Evolutionary conservation across 2,888 invertebrate genomes (phyloP), one percentile per base, ranked within the genome.

Genomic region (Beris morrisii): DNA sequence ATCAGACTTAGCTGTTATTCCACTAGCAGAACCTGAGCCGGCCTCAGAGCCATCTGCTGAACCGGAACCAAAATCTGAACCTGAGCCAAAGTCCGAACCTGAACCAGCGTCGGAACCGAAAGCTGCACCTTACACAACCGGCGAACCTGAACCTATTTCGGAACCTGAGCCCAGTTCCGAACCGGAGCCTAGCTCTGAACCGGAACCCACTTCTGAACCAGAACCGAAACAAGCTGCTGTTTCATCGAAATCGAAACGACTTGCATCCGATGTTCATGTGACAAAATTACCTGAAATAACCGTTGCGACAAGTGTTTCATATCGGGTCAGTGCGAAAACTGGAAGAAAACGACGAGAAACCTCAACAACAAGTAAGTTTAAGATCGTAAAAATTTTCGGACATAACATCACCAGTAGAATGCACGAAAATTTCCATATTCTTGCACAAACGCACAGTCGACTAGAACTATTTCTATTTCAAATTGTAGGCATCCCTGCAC

Each of bases 221-320:
- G 78, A 81, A 69, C 76, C 78, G 4, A 73, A 74, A 32, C 71
- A 38, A 9, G 5, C 38, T 32, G 0, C 66, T 6, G 48, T 15
- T 5, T 56, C 75, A 0, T 69, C 82, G 65, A 86, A 86, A 68
- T 74, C 77, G 44, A 86, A 87, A 69, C 79, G 86, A 54, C 84
- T 86, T 0, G 85, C 86, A 0, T 82, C 82, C 75, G 75, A 83
- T 13, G 82, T 82, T 69, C 82, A 83, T 44, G 82, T 82, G 68
- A 81, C 82, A 46, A 70, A 70, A 12, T 83, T 84, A 30, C 81
- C 85, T 64, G 90, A 88, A 48, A 88, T 90, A 31, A 87, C 88
- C 0, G 90, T 91, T 11, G 89, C 90, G 73, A 92, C 91, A 0
- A 91, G 91, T 75, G 88, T 92, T 4, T 90, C 91, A 0, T 92